Evolutionary conservation across 2,113 vertebrate species (phyloP), one percentile per base, ranked within the genome.

Genomic region (Calidris pugnax): DNA sequence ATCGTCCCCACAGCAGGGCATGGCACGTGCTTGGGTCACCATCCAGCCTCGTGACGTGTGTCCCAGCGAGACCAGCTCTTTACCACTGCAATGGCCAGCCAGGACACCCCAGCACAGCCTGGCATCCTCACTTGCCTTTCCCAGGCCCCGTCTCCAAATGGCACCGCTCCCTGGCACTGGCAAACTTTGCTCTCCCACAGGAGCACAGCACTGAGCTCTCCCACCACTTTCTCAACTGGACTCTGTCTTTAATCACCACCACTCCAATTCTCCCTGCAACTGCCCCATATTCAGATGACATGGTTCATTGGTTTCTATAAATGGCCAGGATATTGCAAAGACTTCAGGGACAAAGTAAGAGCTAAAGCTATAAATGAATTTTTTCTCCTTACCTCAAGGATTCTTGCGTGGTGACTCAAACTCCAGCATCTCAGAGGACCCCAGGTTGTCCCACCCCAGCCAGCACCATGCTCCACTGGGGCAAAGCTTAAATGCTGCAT

Each of bases 221-320:
- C 74, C 57, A 35, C 16, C 10, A 14, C 32, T 28, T 35, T 55
- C 84, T 59, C 48, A 11, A 45, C 24, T 45, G 24, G 48, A 17
- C 0, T 0, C 71, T 79, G 3, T 66, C 72, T 74, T 62, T 45
- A 50, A 55, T 66, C 55, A 8, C n/a, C 75, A 33, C 9, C 2
- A 17, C 84, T 47, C 79, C 67, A 64, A 1, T 68, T 89, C 67
- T 59, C 57, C 59, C 76, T 47, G 19, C 57, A 32, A 6, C 76
- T 83, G 76, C 87, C 89, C 76, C 43, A 14, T 15, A 68, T 76
- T 84, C 92, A 56, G 76, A 33, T 50, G 72, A 28, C 32, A 11
- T 2, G 5, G 53, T 87, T 94, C 72, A 51, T 63, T 68, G 33
- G n/a, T 76, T 93, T 72, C 89, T 90, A 67, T 83, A 91, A 95